Percentiles rank a stretch among this genome's conserved stretches.
phyloP scores from a whole-genome alignment of 2,797 vertebrate genomes.

The Emys orbicularis region DNA sequence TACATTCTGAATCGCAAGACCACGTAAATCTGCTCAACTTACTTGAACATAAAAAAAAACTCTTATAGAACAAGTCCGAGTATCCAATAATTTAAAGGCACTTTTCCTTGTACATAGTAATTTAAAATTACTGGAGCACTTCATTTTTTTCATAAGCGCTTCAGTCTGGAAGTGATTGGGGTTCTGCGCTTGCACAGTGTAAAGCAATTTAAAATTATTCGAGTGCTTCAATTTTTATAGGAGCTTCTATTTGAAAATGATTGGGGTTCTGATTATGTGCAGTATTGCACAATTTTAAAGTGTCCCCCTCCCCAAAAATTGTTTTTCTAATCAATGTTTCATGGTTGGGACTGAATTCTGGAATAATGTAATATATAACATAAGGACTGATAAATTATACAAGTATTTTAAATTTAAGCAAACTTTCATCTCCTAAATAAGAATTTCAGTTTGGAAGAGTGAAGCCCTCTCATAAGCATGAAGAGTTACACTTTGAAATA shows the following conservation, averaged over 20 bases:
- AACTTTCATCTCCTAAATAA: constrained; percentile 56
- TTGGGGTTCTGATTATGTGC: constrained; percentile 54
- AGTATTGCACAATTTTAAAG: constrained; percentile 57
- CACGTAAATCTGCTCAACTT: constrained; percentile 17
- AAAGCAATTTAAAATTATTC: constrained; percentile 72
- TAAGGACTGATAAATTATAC: constrained; percentile 41
- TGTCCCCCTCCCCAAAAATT: constrained; percentile 49
- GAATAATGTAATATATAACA: background rate
- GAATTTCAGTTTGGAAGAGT: constrained; percentile 29
- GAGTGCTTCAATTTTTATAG: constrained; percentile 53
- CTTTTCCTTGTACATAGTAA: constrained; percentile 57
- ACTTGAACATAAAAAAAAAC: background rate
- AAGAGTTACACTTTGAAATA: constrained; percentile 39
- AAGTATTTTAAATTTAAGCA: constrained; percentile 27
- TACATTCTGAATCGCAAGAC: background rate
- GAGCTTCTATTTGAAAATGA: constrained; percentile 63
- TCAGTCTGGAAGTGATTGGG: constrained; percentile 54
- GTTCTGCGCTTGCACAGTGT: constrained; percentile 38
- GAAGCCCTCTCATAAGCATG: background rate
- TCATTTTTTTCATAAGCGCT: background rate
- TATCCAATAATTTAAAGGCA: constrained; percentile 48
- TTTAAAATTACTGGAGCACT: constrained; percentile 63
- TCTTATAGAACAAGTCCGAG: background rate
- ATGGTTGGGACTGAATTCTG: constrained; percentile 44
- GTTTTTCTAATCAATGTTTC: constrained; percentile 49